These are phyloP conservation scores for Drosophila sulfurigaster DNA, from an alignment of 1,140 invertebrate species.

Conservation along the genomic window DNA sequence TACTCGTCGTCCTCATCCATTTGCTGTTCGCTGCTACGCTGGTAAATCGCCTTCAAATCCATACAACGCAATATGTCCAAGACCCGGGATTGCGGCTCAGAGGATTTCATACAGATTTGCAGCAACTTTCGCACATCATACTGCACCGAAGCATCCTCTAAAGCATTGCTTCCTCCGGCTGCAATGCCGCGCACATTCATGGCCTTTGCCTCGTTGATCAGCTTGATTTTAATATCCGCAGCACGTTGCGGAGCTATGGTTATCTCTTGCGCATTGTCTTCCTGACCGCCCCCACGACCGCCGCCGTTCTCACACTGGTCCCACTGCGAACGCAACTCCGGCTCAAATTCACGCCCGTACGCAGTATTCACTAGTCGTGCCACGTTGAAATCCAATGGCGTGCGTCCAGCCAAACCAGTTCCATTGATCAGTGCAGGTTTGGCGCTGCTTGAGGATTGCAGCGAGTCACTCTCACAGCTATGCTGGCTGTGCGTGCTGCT, in stretches of 20 bases:
- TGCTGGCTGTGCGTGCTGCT: constrained; percentile 74
- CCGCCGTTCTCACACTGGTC: constrained; percentile 63
- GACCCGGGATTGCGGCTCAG: constrained; percentile 66
- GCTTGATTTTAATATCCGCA: constrained; percentile 78
- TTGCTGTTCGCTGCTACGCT: constrained; percentile 58
- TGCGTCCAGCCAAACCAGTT: constrained; percentile 65
- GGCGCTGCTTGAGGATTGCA: constrained; percentile 75
- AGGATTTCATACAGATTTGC: constrained; percentile 80
- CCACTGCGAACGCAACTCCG: constrained; percentile 78
- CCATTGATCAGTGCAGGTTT: constrained; percentile 52
- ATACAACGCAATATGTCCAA: constrained; percentile 79
- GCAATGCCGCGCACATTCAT: constrained; percentile 81
- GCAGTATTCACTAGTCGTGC: constrained; percentile 76
- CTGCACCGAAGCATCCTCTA: constrained; percentile 71
- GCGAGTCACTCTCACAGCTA: constrained; percentile 79
- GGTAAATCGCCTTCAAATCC: constrained; percentile 81
- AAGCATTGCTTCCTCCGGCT: constrained; percentile 43
- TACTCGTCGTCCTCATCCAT: constrained; percentile 74
- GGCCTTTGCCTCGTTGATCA: constrained; percentile 81
- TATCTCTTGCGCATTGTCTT: constrained; percentile 70
- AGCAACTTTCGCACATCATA: constrained; percentile 77
- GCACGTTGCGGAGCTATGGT: constrained; percentile 75
- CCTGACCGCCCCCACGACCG: constrained; percentile 27
- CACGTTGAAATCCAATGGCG: constrained; percentile 79
- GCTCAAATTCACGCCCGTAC: constrained; percentile 77